phyloP scores from a whole-genome alignment of 2,888 invertebrate genomes.

The Orthosia gracilis region DNA sequence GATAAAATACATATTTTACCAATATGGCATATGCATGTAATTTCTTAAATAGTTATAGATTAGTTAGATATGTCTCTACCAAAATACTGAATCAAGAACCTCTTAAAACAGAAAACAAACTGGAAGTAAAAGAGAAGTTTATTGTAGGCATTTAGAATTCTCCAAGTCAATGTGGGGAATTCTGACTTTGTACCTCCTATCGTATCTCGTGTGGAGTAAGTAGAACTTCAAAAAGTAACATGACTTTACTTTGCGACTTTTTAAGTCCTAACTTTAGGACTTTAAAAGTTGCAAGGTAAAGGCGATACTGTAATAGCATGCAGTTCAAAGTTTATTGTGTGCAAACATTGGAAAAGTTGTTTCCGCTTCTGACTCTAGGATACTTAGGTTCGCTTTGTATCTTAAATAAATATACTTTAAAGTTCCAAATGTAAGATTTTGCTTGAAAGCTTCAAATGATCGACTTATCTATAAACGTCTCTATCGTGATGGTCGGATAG shows the following conservation, averaged over 20 bases:
- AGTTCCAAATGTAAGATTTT: background rate
- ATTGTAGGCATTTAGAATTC: conserved; percentile 45
- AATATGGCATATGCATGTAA: no score
- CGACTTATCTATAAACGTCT: background rate
- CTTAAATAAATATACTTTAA: background rate
- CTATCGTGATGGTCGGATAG: background rate
- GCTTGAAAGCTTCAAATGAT: background rate
- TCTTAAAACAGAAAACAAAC: conserved; percentile 23
- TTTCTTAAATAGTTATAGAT: no score
- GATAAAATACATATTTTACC: conserved; percentile 15
- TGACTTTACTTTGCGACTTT: no score
- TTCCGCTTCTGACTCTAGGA: background rate
- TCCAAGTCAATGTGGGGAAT: conserved; percentile 25
- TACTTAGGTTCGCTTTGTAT: background rate
- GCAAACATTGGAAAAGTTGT: conserved; percentile 31
- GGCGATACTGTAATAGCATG: conserved; percentile 40
- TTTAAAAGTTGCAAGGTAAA: conserved; percentile 41
- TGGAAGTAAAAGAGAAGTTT: conserved; percentile 38
- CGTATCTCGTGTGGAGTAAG: conserved; percentile 44
- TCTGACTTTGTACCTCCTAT: conserved; percentile 44
- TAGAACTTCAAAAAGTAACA: conserved; percentile 43
- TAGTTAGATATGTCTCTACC: no score
- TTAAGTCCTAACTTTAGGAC: no score
- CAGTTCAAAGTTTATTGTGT: conserved; percentile 41
- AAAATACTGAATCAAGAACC: conserved; percentile 32